These are phyloP conservation scores for Drosophila equinoxialis DNA, from an alignment of 1,140 invertebrate species.

Conservation along the genomic window DNA sequence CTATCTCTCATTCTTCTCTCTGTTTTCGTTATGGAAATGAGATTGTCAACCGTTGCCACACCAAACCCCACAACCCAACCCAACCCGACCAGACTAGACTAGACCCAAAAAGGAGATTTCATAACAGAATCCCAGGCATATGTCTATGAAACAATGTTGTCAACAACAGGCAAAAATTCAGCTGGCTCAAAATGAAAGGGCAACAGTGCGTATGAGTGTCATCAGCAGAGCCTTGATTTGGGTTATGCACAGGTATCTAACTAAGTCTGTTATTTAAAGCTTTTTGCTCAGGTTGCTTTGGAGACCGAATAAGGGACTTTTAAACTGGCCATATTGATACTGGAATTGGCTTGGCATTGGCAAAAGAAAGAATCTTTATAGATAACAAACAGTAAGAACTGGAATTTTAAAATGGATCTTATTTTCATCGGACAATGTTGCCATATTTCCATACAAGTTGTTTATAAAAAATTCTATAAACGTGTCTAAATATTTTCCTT, in stretches of 20 bases:
- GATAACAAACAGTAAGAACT: too few species aligned
- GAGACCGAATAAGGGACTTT: too few species aligned
- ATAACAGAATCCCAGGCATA: constrained; percentile 20
- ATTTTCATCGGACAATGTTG: too few species aligned
- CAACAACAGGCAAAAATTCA: constrained; percentile 56
- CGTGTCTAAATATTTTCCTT: too few species aligned
- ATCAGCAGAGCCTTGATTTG: constrained; percentile 70
- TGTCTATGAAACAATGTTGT: constrained; percentile 72
- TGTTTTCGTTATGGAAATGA: constrained; percentile 75
- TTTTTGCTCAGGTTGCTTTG: background rate
- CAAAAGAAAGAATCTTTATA: too few species aligned
- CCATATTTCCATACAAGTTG: too few species aligned
- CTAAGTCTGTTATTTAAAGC: constrained; percentile 36
- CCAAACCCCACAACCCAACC: constrained; percentile 16
- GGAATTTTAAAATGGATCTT: too few species aligned
- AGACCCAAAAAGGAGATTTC: constrained; percentile 14
- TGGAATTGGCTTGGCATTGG: too few species aligned
- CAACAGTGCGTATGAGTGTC: constrained; percentile 81
- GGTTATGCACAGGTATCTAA: constrained; percentile 30
- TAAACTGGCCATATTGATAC: too few species aligned
- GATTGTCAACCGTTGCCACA: constrained; percentile 42
- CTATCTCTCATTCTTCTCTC: background rate
- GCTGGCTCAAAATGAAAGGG: constrained; percentile 52
- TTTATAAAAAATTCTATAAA: too few species aligned
- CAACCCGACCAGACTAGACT: constrained; percentile 27